A percentile compares a stretch with the other conserved stretches of the same genome.
phyloP scores from a whole-genome alignment of 2,888 invertebrate genomes.

The Ornithoptera alexandrae region DNA sequence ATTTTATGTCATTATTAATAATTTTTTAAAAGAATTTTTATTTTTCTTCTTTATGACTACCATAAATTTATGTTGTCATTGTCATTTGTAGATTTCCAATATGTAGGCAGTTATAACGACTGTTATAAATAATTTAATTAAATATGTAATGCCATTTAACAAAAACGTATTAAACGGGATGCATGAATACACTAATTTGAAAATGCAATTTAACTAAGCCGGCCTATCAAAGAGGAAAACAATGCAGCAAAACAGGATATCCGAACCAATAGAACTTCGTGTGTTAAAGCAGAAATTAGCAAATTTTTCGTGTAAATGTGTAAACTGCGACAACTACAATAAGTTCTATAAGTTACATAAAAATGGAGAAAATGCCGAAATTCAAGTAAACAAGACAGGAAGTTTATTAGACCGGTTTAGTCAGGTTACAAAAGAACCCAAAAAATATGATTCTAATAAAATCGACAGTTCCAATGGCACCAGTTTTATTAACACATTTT shows the following conservation, averaged over 20 bases:
- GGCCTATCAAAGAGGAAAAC: constrained; percentile 29
- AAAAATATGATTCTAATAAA: not conserved
- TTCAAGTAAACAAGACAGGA: constrained; percentile 38
- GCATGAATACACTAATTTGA: not conserved
- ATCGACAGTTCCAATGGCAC: constrained; percentile 26
- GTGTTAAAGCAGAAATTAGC: constrained; percentile 54
- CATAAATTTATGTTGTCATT: constrained; percentile 12
- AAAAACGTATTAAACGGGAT: not conserved
- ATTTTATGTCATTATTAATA: not conserved
- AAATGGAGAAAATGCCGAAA: constrained; percentile 36
- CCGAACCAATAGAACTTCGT: constrained; percentile 51
- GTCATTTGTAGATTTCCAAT: constrained; percentile 8
- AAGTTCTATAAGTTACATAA: constrained; percentile 18
- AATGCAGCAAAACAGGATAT: constrained; percentile 21
- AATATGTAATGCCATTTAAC: constrained; percentile 13
- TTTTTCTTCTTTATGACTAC: not conserved
- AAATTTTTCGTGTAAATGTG: constrained; percentile 51
- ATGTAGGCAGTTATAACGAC: not conserved
- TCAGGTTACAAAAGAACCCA: constrained; percentile 31
- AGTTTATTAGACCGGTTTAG: constrained; percentile 33
- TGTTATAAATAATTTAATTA: not conserved
- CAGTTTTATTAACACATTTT: constrained; percentile 22
- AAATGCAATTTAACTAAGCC: constrained; percentile 16
- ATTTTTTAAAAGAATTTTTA: not conserved
- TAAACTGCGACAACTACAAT: constrained; percentile 34